Base-by-base conservation (phyloP, 1,140 invertebrate genomes). In the Heliconius himera region DNA sequence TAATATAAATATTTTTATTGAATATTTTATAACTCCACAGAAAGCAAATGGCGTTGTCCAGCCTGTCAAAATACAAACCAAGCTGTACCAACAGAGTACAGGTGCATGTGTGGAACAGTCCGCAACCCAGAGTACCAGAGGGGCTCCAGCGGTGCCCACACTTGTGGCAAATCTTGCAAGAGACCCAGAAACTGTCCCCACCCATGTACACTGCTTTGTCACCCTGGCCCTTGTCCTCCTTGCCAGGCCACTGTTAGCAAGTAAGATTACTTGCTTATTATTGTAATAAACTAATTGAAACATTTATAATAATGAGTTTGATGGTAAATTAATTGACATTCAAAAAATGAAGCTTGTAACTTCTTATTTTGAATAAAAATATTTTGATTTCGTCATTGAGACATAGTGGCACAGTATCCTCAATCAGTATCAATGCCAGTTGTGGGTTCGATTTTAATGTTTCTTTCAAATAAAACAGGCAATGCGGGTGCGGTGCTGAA, bases 41-140 rank as follows among this genome's bases (percentile, higher is more conserved):
- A 97, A 71, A 96, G 95, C 33, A 96, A 97, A 84, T 99, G 99
- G 99, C 96, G 98, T 26, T 99, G 99, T 91, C 99, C 98, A 20
- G 98, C 97, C 0, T 99, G 98, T 90, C 98, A 98, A 88, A 97
- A 97, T 87, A 96, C 97, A 1, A 96, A 95, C 51, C 89, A 95
- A 11, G 94, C 95, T 18, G 94, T 97, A 38, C 98, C 98, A 1
- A 94, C 95, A 1, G 95, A 97, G 26, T 99, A 98, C 90, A 94
- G 95, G 18, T 99, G 98, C 85, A 98, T 98, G 91, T 98, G 98
- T 93, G 97, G 97, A 1, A 98, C 98, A 80, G 87, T 95, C 75
- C 91, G 94, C 80, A 96, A 96, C 91, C 98, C 97, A 5, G 96
- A 96, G 75, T 96, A 96, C 93, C 97, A 96, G 87, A 96, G 97